Base-by-base conservation (phyloP, 2,113 vertebrate species). In the Lanius ludovicianus region DNA sequence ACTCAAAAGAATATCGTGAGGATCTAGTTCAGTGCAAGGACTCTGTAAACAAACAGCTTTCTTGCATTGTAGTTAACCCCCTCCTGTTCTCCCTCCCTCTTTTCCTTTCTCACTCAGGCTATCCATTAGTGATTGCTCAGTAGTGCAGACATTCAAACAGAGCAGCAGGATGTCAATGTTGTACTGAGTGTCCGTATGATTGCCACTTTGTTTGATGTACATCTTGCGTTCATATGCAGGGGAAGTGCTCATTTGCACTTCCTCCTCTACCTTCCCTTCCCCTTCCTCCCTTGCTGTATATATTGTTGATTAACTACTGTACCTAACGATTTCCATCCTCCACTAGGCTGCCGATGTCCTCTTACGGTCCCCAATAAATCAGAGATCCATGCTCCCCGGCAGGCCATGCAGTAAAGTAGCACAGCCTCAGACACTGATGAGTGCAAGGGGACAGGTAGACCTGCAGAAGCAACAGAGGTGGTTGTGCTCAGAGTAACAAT, bases 151-250 rank as follows among this genome's bases (percentile, higher is more conserved):
- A 12, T 90, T 64, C 88, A 56, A 96, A 46, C 86, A 46, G 60
- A 44, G 94, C 87, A 96, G 94, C 94, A 84, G 90, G 89, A 92
- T 95, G 90, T 96, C 35, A 16, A 46, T 95, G 95, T 96, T 84
- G 73, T 64, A 47, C 31, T 50, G 83, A 89, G 69, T 90, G 84
- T 75, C 87, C 18, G 4, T 55, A 77, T n/a, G 81, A 87, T 84
- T 92, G 93, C 93, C 94, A 92, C 59, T 96, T 89, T 47, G 81
- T 94, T 97, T 92, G 93, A 85, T 95, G 95, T 95, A 49, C 74
- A 87, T 62, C 95, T 80, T 87, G 70, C 42, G 0, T 89, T 93
- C 13, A 3, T 24, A 23, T 7, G n/a, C 55, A 39, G 35, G 89
- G 82, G 39, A 88, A 91, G 91, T 17, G 87, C 52, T 65, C 20